A percentile compares a stretch with the other conserved stretches of the same genome.
Conservation (phyloP, 1,140 invertebrate genomes). For the Solenopsis invicta region DNA sequence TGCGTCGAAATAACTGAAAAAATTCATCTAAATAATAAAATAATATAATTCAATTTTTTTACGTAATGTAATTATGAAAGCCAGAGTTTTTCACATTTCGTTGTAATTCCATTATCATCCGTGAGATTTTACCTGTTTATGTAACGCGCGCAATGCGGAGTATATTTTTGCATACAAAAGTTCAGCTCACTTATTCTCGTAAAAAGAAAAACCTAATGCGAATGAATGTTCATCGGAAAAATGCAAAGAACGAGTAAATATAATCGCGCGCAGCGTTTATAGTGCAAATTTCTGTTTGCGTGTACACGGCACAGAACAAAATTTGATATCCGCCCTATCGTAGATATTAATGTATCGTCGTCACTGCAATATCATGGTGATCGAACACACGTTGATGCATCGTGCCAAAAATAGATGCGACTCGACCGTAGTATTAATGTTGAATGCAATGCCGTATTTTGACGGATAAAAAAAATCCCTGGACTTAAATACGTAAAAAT, state of each 20-base stretch:
- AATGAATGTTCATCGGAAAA: slow-evolving; percentile 27
- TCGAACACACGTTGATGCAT: neutral
- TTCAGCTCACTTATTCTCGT: neutral
- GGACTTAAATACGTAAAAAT: neutral
- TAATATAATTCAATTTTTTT: slow-evolving; percentile 7
- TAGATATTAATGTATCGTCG: slow-evolving; percentile 13
- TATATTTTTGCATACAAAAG: neutral
- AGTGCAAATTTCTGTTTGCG: neutral
- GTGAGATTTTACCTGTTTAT: slow-evolving; percentile 6
- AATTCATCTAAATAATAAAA: neutral
- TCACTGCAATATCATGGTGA: neutral
- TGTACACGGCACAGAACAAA: neutral
- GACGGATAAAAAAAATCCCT: neutral
- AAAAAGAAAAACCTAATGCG: slow-evolving; percentile 6
- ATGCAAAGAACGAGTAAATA: neutral
- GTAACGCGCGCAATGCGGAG: neutral
- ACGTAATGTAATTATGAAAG: neutral
- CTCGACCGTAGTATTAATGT: neutral
- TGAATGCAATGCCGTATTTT: slow-evolving; percentile 25
- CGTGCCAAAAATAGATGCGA: neutral
- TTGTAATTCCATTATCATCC: neutral
- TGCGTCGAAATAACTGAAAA: no score
- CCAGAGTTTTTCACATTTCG: neutral
- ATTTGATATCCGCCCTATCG: neutral
- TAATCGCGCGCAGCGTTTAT: slow-evolving; percentile 21